Conservation (phyloP, 2,113 vertebrate species). For the Xiphorhynchus elegans region DNA sequence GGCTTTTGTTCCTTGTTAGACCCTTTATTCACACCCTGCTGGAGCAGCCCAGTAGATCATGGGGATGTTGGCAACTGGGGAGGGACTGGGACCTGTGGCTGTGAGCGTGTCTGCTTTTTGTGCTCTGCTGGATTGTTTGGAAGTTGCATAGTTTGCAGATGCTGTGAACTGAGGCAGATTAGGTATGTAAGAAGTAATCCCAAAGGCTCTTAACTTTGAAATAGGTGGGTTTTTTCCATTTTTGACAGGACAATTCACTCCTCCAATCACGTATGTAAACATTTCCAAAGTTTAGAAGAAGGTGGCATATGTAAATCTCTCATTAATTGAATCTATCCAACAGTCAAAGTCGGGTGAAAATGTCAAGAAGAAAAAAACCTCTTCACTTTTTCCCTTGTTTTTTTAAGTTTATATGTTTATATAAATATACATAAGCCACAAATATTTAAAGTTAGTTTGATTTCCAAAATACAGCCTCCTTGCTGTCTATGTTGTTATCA, state of each 20-base stretch:
- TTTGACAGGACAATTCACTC: background rate
- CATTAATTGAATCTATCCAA: background rate
- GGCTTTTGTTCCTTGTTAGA: conserved; percentile 25
- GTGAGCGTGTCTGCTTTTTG: background rate
- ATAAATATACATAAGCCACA: background rate
- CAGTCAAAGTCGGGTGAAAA: background rate
- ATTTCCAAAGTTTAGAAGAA: background rate
- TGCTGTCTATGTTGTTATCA: background rate
- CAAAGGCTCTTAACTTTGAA: background rate
- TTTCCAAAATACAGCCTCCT: background rate
- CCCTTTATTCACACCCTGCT: conserved; percentile 24
- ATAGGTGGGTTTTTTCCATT: background rate
- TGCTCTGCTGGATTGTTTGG: background rate
- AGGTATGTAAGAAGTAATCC: background rate
- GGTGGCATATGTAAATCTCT: background rate
- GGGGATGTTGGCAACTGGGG: background rate
- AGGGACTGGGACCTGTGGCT: conserved; percentile 2
- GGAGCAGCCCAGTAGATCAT: background rate
- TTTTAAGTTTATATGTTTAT: background rate
- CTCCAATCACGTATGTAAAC: background rate
- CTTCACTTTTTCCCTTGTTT: background rate
- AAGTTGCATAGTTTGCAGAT: background rate
- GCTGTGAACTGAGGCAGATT: background rate
- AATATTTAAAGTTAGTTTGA: background rate
- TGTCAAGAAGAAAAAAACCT: background rate